Evolutionary conservation across 2,113 vertebrate genomes (phyloP), one percentile per base, ranked within the genome.

Genomic region (Carassius carassius): DNA sequence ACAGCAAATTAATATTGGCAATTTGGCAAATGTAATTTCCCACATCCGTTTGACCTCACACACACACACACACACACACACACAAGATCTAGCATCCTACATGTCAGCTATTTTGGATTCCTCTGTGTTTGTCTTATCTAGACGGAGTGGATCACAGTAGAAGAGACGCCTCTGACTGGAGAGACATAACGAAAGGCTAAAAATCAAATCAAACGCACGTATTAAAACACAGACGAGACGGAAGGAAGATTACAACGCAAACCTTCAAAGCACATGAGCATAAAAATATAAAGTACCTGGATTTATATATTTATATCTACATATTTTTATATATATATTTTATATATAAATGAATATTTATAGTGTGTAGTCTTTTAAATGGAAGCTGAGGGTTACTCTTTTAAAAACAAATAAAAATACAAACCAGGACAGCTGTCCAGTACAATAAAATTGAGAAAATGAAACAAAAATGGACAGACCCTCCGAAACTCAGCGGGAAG

Each of bases 261-360:
- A 91, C 89, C 62, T 89, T 90, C 90, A 74, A 84, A 89, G 89
- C 86, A 85, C 86, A 88, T 67, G 76, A 90, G 78, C 91, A 91
- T 86, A 93, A 90, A 93, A 91, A 92, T 91, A 93, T 91, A 93
- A 91, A 91, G 90, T 92, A 91, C 92, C 85, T 93, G 92, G 93
- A 79, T 87, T 79, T 88, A 84, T 87, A 88, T 83, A 74, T 76
- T 79, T 87, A 69, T 84, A 78, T 81, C 70, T 80, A 82, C 87
- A 82, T 87, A 86, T 87, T 67, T 82, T 79, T 89, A 85, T 76
- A 62, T 87, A 85, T 90, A 70, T 82, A 81, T 87, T 94, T 94
- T 90, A 94, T 90, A 94, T 94, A 91, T 51, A 90, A 87, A 91
- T 86, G 37, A 85, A 87, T 87, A 85, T 87, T 88, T 84, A 84